Conservation (phyloP, 2,888 invertebrate species). For the Lissonota sp. region DNA sequence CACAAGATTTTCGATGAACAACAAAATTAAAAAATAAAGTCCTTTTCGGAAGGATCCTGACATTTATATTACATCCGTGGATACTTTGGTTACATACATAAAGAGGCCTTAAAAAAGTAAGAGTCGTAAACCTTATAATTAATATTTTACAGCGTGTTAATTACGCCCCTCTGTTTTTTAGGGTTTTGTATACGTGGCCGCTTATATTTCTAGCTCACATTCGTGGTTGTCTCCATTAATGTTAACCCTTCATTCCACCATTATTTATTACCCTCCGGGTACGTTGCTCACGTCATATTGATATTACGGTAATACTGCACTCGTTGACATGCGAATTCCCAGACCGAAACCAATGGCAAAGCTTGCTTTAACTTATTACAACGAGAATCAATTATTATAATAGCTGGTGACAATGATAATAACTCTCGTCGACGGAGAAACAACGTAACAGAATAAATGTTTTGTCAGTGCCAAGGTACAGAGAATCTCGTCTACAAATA, state of each 20-base stretch:
- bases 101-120: too few species aligned
- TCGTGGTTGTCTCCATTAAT: slow-evolving; percentile 40
- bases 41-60: too few species aligned
- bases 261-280: slow-evolving; percentile 68
- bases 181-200: too few species aligned
- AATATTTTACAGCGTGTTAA: too few species aligned
- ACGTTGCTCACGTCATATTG: slow-evolving; percentile 66
- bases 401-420: slow-evolving; percentile 78
- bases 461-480: slow-evolving; percentile 35
- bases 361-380: slow-evolving; percentile 71
- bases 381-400: slow-evolving; percentile 78
- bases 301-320: slow-evolving; percentile 24
- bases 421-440: slow-evolving; percentile 63
- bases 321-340: slow-evolving; percentile 66
- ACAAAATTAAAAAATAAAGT: too few species aligned
- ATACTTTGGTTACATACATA: too few species aligned
- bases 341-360: slow-evolving; percentile 71
- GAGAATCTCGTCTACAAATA: neutral
- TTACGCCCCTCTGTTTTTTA: too few species aligned
- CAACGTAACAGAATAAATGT: slow-evolving; percentile 37
- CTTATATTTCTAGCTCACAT: slow-evolving; percentile 6
- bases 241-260: slow-evolving; percentile 56
- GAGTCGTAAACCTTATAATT: too few species aligned
- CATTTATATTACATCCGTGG: too few species aligned
- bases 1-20: too few species aligned